These are phyloP conservation scores for Brachyrhaphis roseni DNA, from an alignment of 2,797 vertebrate species.

Conservation along the genomic window DNA sequence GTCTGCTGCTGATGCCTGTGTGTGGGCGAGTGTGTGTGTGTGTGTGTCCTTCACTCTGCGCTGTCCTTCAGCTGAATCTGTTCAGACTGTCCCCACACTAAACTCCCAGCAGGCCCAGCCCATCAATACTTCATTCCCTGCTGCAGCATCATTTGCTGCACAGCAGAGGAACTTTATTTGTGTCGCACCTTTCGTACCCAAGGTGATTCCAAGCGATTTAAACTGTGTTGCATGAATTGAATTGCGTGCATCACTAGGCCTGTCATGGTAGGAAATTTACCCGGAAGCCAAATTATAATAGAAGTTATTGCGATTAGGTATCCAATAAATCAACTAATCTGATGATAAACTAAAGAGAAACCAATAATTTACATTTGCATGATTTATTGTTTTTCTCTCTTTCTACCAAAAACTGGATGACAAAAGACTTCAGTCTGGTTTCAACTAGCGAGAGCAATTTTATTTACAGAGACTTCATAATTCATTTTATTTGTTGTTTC, in stretches of 20 bases:
- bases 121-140: constrained; percentile 26
- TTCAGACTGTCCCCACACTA: constrained; percentile 36
- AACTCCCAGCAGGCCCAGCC: constrained; percentile 12
- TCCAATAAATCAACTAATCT: too few relatives aligned
- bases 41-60: constrained; percentile 56
- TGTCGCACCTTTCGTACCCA: neutral
- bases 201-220: neutral
- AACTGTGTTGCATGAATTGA: neutral
- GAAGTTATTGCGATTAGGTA: too few relatives aligned
- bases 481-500: too few relatives aligned
- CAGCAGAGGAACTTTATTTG: neutral
- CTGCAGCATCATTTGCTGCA: constrained; percentile 27
- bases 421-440: too few relatives aligned
- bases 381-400: too few relatives aligned
- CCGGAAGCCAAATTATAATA: too few relatives aligned
- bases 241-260: neutral
- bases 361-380: too few relatives aligned
- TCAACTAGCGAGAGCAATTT: too few relatives aligned
- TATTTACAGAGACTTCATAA: too few relatives aligned
- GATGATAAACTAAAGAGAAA: too few relatives aligned
- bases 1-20: constrained; percentile 41
- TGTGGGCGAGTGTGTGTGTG: constrained; percentile 37
- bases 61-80: constrained; percentile 61
- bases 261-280: too few relatives aligned
- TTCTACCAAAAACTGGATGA: too few relatives aligned